A percentile compares a stretch with the other conserved stretches of the same genome.
These are phyloP conservation scores for Octodonta nipae DNA, from an alignment of 2,888 invertebrate species.

Conservation along the genomic window DNA sequence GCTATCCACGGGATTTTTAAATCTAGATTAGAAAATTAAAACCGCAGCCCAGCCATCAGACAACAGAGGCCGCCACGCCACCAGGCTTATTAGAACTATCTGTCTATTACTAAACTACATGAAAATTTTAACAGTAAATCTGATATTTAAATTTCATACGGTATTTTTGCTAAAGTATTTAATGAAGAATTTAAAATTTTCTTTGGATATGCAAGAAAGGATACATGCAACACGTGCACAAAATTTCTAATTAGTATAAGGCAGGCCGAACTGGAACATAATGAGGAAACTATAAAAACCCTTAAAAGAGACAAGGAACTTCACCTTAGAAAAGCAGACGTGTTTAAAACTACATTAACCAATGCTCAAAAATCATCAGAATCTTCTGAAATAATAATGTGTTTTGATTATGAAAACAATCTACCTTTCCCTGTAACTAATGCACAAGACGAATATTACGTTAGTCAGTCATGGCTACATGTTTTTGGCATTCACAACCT, in stretches of 20 bases:
- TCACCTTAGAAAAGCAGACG: too few species aligned
- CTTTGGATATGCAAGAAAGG: constrained; percentile 11
- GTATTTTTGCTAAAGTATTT: constrained; percentile 11
- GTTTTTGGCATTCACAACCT: constrained; percentile 9
- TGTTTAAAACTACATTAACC: not conserved
- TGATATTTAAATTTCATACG: constrained; percentile 7
- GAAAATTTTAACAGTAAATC: constrained; percentile 4
- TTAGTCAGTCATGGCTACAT: too few species aligned
- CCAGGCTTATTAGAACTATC: constrained; percentile 3
- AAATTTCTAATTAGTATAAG: constrained; percentile 8
- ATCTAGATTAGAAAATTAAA: constrained; percentile 2
- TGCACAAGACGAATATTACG: constrained; percentile 5
- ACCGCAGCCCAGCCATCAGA: not conserved
- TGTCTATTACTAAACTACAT: constrained; percentile 9
- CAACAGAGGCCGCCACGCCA: constrained; percentile 2
- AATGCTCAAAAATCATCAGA: constrained; percentile 6
- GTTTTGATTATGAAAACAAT: constrained; percentile 10
- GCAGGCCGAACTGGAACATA: too few species aligned
- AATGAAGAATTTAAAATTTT: constrained; percentile 12
- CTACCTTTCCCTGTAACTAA: constrained; percentile 10
- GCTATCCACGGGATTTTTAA: constrained; percentile 2
- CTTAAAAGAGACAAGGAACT: constrained; percentile 7
- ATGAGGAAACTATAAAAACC: constrained; percentile 4
- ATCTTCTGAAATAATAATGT: constrained; percentile 8
- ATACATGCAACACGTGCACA: constrained; percentile 11